Percentiles rank a stretch among this genome's conserved stretches.
These are phyloP conservation scores for Labroides dimidiatus DNA, from an alignment of 2,797 vertebrate genomes.

Conservation along the genomic window DNA sequence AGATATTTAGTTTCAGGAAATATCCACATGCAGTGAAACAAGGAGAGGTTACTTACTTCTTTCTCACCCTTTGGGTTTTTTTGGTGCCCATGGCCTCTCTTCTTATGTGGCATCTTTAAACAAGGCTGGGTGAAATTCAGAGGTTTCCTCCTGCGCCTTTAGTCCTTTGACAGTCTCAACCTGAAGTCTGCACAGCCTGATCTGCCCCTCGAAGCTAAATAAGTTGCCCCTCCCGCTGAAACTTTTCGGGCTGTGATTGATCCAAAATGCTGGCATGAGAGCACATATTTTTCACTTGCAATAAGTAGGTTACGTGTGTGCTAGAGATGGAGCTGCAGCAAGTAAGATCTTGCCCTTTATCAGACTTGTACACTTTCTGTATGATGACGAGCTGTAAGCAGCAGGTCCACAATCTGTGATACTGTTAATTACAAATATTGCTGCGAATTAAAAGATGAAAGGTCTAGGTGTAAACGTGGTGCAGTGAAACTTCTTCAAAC, in stretches of 20 bases:
- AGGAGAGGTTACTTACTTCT: constrained; percentile 60
- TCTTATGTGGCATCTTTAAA: constrained; percentile 81
- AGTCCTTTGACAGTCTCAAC: constrained; percentile 1
- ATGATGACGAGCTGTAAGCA: not conserved
- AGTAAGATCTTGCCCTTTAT: constrained; percentile 1
- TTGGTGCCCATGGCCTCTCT: constrained; percentile 68
- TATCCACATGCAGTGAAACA: not conserved
- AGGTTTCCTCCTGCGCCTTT: constrained; percentile 24
- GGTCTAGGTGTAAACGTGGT: not conserved
- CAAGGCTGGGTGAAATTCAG: not conserved
- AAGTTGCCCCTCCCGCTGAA: constrained; percentile 66
- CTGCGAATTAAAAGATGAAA: not conserved
- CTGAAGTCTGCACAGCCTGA: not conserved
- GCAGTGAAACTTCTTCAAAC: not conserved
- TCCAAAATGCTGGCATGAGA: constrained; percentile 7
- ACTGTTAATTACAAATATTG: too few species aligned
- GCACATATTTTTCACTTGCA: not conserved
- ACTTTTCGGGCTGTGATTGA: constrained; percentile 4
- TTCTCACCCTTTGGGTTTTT: constrained; percentile 61
- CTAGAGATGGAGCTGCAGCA: not conserved
- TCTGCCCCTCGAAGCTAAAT: constrained; percentile 16
- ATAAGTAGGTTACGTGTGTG: not conserved
- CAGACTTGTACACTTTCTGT: not conserved
- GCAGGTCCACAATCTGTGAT: not conserved
- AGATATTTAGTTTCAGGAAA: not conserved